Evolutionary conservation across 2,113 vertebrate species (phyloP), one percentile per base, ranked within the genome.

Genomic region (Etheostoma spectabile): DNA sequence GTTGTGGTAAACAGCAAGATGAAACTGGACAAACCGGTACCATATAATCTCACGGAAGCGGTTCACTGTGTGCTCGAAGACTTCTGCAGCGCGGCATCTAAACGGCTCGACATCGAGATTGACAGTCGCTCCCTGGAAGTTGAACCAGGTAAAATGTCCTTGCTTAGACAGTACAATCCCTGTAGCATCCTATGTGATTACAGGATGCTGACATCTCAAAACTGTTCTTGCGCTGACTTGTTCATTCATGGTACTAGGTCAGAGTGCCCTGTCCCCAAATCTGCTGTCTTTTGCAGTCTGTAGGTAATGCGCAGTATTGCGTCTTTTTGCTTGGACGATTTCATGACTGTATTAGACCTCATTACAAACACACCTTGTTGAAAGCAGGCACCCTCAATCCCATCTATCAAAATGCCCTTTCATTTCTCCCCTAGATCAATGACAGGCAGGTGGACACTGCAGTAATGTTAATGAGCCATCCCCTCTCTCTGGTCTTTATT

Each of bases 1-100:
- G 96, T 99, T 69, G 97, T 98, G 49, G 96, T 99, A 21, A 98
- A 99, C 57, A 99, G 97, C 91, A 97, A 94, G 88, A 94, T 98
- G 95, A 97, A 95, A 68, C 96, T 99, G 89, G 95, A 96, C 63
- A 95, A 94, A 86, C 95, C 95, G 0, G 96, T 98, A 52, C 96
- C 96, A 0, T 96, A 97, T 53, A 98, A 99, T 5, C 95, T 98
- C 82, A 98, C 97, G 0, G 84, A 97, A 81, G 96, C 95, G 0
- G 95, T 98, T 73, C 96, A 95, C 11, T 96, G 95, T 0, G 95
- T 97, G 60, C 86, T 98, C 13, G 96, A 98, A 81, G 96, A 97
- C 57, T 96, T 99, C 84, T 96, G 96, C 79, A 94, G 93, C n/a
- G 92, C 94, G 0, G 96, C 95, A 1, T 95, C 97, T 12, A 96